phyloP scores from a whole-genome alignment of 2,113 vertebrate genomes.

The Murina feae region DNA sequence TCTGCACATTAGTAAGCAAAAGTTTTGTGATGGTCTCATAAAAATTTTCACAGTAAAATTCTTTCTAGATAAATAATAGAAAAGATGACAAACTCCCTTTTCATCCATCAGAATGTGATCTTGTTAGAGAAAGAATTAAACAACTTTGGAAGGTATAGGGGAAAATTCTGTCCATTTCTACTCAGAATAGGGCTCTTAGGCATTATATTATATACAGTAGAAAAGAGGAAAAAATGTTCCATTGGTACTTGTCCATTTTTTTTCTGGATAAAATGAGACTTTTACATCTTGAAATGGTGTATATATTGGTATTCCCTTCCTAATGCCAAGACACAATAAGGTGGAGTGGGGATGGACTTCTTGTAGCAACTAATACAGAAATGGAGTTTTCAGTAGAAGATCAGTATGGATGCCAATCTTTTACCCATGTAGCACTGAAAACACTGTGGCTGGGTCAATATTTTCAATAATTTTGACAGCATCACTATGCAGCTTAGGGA shows the following conservation, averaged over 20 bases:
- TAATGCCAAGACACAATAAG: background rate
- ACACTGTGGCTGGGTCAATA: background rate
- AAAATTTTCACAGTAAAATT: slow-evolving; percentile 57
- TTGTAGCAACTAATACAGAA: background rate
- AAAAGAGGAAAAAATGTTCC: background rate
- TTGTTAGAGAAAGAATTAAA: slow-evolving; percentile 60
- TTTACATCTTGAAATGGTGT: background rate
- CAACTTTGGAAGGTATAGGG: background rate
- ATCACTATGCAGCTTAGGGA: background rate
- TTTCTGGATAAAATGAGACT: background rate
- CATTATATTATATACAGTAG: background rate
- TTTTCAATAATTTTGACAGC: background rate
- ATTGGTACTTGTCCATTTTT: slow-evolving; percentile 37
- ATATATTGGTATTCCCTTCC: background rate
- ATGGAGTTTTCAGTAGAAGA: background rate
- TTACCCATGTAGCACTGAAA: background rate
- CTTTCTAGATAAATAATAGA: slow-evolving; percentile 67
- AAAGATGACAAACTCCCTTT: slow-evolving; percentile 58
- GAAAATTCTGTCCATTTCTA: slow-evolving; percentile 57
- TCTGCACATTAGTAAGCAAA: slow-evolving; percentile 28
- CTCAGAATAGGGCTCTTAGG: background rate
- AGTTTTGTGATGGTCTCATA: slow-evolving; percentile 48
- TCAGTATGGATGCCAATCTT: background rate
- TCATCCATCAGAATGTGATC: slow-evolving; percentile 22
- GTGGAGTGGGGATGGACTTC: background rate